A percentile compares a stretch with the other conserved stretches of the same genome.
Evolutionary conservation across 1,140 invertebrate species (phyloP).

Genomic region (Aphelinus atriplicis): DNA sequence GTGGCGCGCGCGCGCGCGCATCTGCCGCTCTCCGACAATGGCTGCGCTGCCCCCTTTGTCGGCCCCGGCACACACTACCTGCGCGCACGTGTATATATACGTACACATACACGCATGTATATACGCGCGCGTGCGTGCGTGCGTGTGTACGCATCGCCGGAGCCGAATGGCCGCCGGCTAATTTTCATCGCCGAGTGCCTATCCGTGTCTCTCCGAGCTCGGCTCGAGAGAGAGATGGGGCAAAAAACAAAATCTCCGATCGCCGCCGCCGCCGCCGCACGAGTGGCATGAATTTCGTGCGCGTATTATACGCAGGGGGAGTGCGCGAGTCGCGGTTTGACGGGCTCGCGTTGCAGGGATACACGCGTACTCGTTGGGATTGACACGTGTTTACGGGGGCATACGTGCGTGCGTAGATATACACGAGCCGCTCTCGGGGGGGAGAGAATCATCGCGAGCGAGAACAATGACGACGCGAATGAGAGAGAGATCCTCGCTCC

Average conservation of each 20-base stretch:
- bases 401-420: too few species aligned
- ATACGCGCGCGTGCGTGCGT: neutral
- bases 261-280: neutral
- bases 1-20: neutral
- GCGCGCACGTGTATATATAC: neutral
- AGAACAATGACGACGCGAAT: too few species aligned
- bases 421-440: too few species aligned
- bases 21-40: slow-evolving; percentile 27
- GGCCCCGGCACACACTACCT: neutral
- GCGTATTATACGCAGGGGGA: neutral
- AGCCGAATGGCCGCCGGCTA: slow-evolving; percentile 12
- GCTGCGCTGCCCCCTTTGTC: neutral
- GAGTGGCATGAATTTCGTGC: neutral
- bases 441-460: too few species aligned
- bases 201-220: slow-evolving; percentile 2
- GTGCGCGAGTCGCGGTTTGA: neutral
- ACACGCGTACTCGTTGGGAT: too few species aligned
- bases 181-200: neutral
- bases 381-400: too few species aligned
- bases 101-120: neutral
- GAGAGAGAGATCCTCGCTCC: too few species aligned
- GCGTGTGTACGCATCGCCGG: slow-evolving; percentile 40
- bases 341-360: neutral
- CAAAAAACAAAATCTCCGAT: too few species aligned
- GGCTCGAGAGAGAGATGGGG: too few species aligned